A percentile compares a stretch with the other conserved stretches of the same genome.
These are phyloP conservation scores for Lithophane leautieri DNA, from an alignment of 2,888 invertebrate genomes.

Conservation along the genomic window DNA sequence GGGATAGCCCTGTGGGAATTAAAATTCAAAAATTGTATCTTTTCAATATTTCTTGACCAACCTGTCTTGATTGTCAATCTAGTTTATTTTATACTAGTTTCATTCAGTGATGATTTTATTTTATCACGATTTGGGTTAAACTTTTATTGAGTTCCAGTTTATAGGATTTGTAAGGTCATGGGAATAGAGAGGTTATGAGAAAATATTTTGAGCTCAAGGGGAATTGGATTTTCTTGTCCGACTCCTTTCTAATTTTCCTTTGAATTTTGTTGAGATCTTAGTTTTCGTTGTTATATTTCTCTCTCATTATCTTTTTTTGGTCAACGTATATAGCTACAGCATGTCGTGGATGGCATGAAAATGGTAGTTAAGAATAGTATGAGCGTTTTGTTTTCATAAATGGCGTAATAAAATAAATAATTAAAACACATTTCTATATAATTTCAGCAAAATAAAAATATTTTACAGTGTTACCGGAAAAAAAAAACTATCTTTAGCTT, in stretches of 20 bases:
- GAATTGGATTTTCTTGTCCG: slow-evolving; percentile 11
- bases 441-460: not conserved
- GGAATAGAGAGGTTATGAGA: slow-evolving; percentile 70
- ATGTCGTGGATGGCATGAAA: not conserved
- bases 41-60: slow-evolving; percentile 71
- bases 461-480: not conserved
- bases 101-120: slow-evolving; percentile 66
- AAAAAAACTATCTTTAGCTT: not conserved
- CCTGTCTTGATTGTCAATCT: slow-evolving; percentile 74
- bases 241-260: slow-evolving; percentile 5
- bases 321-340: not conserved
- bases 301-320: not conserved
- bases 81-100: slow-evolving; percentile 75
- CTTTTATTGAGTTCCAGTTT: slow-evolving; percentile 65
- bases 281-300: not conserved
- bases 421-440: not conserved
- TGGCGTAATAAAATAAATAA: not conserved
- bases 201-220: slow-evolving; percentile 33
- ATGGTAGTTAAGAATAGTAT: not conserved
- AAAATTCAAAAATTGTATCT: slow-evolving; percentile 68
- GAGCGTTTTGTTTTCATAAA: not conserved
- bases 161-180: slow-evolving; percentile 68
- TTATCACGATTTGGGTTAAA: slow-evolving; percentile 56
- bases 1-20: slow-evolving; percentile 75
- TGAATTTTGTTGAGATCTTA: not conserved